Evolutionary conservation across 1,140 invertebrate species (phyloP).

Genomic region (Notospermus geniculatus): DNA sequence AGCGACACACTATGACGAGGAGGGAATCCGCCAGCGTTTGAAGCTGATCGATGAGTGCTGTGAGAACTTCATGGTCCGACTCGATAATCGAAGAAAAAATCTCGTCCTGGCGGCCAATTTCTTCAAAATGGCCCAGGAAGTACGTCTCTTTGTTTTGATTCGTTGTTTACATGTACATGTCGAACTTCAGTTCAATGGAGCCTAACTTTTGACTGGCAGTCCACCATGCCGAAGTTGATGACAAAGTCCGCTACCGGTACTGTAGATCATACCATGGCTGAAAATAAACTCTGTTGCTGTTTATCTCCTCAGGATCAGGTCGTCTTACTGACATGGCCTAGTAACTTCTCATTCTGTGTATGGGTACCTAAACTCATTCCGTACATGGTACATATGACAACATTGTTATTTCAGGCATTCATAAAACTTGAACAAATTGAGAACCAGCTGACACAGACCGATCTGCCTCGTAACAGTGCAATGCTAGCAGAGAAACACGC

Average conservation of each 20-base stretch:
- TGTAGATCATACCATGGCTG: too few relatives aligned
- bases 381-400: too few relatives aligned
- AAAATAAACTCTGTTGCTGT: too few relatives aligned
- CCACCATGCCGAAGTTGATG: too few relatives aligned
- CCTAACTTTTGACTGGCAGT: too few relatives aligned
- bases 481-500: conserved; percentile 68
- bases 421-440: conserved; percentile 76
- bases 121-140: conserved; percentile 70
- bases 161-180: too few relatives aligned
- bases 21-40: conserved; percentile 62
- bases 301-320: too few relatives aligned
- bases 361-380: too few relatives aligned
- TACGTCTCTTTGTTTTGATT: conserved; percentile 53
- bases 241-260: too few relatives aligned
- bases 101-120: conserved; percentile 71
- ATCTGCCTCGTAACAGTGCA: conserved; percentile 63
- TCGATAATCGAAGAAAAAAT: conserved; percentile 70
- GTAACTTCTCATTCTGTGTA: too few relatives aligned
- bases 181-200: too few relatives aligned
- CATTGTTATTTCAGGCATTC: conserved; percentile 61
- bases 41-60: conserved; percentile 71
- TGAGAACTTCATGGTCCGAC: conserved; percentile 70
- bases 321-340: too few relatives aligned
- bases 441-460: conserved; percentile 67
- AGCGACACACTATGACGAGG: conserved; percentile 70